Percentiles rank a stretch among this genome's conserved stretches.
Evolutionary conservation across 2,113 vertebrate genomes (phyloP).

Genomic region (Eulemur rufifrons): DNA sequence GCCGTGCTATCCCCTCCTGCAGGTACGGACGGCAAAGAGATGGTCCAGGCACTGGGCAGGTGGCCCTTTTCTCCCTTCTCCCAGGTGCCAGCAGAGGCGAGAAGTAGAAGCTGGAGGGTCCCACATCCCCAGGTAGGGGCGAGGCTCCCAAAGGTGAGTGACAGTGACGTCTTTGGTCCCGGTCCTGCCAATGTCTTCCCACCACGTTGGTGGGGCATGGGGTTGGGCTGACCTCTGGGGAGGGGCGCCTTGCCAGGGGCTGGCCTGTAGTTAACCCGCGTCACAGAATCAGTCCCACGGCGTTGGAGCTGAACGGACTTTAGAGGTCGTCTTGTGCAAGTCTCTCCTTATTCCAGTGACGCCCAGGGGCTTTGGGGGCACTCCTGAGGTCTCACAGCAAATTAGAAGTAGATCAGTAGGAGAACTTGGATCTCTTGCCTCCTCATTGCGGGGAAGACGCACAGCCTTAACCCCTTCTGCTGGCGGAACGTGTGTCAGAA

Average conservation of each 20-base stretch:
- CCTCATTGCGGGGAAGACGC: not conserved
- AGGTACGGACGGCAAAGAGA: not conserved
- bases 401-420: not conserved
- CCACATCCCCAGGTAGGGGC: not conserved
- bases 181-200: not conserved
- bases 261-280: not conserved
- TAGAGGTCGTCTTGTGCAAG: not conserved
- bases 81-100: slow-evolving; percentile 20
- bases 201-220: not conserved
- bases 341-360: not conserved
- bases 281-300: not conserved
- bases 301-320: not conserved
- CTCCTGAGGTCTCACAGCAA: not conserved
- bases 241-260: not conserved
- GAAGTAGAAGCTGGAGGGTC: not conserved
- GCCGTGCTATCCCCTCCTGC: not conserved
- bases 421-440: not conserved
- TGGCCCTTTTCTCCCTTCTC: slow-evolving; percentile 25
- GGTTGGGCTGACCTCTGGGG: not conserved
- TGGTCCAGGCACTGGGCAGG: not conserved
- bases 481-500: not conserved
- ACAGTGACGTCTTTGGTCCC: not conserved
- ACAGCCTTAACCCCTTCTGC: not conserved
- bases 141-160: slow-evolving; percentile 60
- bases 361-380: not conserved